Evolutionary conservation across 2,888 invertebrate species (phyloP).

Genomic region (Shargacucullia verbasci): DNA sequence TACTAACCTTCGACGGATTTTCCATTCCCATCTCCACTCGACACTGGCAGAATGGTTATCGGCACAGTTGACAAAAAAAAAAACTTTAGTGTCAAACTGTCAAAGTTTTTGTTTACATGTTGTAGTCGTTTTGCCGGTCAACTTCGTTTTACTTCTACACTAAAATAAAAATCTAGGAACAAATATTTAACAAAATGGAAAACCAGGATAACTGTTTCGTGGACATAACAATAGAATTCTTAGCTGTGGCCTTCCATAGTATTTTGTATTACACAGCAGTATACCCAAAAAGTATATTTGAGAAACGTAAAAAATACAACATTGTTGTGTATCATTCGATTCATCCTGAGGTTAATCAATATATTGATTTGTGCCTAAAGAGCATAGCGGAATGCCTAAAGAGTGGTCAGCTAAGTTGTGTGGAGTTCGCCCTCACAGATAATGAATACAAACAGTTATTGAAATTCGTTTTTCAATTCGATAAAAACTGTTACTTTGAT

Average conservation of each 20-base stretch:
- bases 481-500: conserved; percentile 65
- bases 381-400: conserved; percentile 85
- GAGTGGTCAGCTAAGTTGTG: conserved; percentile 80
- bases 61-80: too few relatives aligned
- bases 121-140: too few relatives aligned
- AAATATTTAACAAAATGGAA: background rate
- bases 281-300: conserved; percentile 91
- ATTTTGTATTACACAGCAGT: conserved; percentile 89
- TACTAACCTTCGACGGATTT: too few relatives aligned
- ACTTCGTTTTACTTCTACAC: too few relatives aligned
- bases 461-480: conserved; percentile 79
- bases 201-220: conserved; percentile 81
- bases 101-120: too few relatives aligned
- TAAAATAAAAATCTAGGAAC: too few relatives aligned
- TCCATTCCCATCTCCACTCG: too few relatives aligned
- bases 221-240: conserved; percentile 91
- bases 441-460: conserved; percentile 64
- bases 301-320: conserved; percentile 90
- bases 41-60: too few relatives aligned
- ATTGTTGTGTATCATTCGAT: conserved; percentile 89
- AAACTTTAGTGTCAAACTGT: too few relatives aligned
- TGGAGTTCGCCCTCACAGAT: conserved; percentile 86
- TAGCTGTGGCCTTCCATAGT: conserved; percentile 91
- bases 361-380: conserved; percentile 88
- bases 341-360: conserved; percentile 91